Evolutionary conservation across 2,113 vertebrate species (phyloP).

Genomic region (Xyliphius kryptos): DNA sequence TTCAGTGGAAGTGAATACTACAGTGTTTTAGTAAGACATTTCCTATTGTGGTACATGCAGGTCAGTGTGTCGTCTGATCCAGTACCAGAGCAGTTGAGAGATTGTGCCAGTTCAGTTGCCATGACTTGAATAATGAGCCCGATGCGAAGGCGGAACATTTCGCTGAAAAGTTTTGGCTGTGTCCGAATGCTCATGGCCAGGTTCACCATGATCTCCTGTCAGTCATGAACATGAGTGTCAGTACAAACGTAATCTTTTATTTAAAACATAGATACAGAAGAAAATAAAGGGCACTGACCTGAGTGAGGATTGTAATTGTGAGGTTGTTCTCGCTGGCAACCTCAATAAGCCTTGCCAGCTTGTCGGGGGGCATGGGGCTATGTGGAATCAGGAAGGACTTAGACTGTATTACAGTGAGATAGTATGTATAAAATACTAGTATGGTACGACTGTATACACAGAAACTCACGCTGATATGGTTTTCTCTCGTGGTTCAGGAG

Average conservation of each 20-base stretch:
- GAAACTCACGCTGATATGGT: conserved; percentile 77
- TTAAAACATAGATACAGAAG: background rate
- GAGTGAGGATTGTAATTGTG: conserved; percentile 82
- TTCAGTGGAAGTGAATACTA: no score
- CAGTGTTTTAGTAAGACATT: no score
- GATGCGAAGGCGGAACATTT: conserved; percentile 92
- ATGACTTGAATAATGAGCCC: conserved; percentile 98
- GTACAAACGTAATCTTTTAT: no score
- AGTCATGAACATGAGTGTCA: no score
- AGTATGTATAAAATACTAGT: no score
- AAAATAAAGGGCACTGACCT: conserved; percentile 59
- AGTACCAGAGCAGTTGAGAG: conserved; percentile 84
- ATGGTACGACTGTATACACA: no score
- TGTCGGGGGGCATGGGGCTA: conserved; percentile 77
- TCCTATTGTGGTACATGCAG: background rate
- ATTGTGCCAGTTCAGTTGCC: conserved; percentile 86
- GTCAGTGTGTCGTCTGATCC: background rate
- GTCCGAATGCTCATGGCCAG: conserved; percentile 91
- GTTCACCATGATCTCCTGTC: conserved; percentile 93
- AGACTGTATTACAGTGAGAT: no score
- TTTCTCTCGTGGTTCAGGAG: conserved; percentile 89
- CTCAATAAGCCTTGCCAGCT: conserved; percentile 79
- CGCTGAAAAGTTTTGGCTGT: conserved; percentile 80
- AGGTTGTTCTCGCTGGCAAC: conserved; percentile 87
- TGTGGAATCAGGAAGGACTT: background rate